Base-by-base conservation (phyloP, 2,888 invertebrate genomes). In the Fragum whitleyi region DNA sequence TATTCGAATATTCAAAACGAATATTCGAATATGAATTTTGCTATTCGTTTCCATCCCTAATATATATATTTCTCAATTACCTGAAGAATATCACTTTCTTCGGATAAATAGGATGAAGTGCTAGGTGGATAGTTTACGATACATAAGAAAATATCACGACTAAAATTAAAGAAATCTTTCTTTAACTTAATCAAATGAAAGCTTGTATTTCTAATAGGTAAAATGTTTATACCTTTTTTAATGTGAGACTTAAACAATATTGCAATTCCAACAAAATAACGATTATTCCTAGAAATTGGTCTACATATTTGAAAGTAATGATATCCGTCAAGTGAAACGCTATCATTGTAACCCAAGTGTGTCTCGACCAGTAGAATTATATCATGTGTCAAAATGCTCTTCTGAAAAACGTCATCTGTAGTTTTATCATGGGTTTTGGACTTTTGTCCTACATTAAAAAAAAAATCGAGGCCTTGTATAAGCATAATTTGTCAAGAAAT, bases 301-400 rank as follows among this genome's bases (percentile, higher is more conserved):
- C 47, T 47, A 47, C 47, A 47, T 47, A 47, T 16, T 47, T 47
- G 47, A 47, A 47, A 47, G 47, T 47, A 47, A 47, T 47, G 47
- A 14, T 47, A 47, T 3, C 47, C 47, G 3, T 47, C 47, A 19
- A 47, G 5, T 3, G 14, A 47, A 14, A 47, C 5, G n/a, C 3
- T 47, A 47, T 47, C 47, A 47, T 47, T 16, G n/a, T 47, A 47
- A n/a, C 47, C 47, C n/a, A 47, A 9, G 47, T 47, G 47, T 47
- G 5, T 47, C n/a, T 47, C 47, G n/a, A 47, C 47, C 14, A 47
- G n/a, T 14, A 47, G 16, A 47, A 47, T n/a, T 47, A 47, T 47
- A 47, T 47, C 47, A 47, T 47, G 47, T 47, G 47, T n/a, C 47
- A 47, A 47, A 19, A 47, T 47, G 14, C 47, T 19, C 47, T 47